A percentile compares a stretch with the other conserved stretches of the same genome.
These are phyloP conservation scores for Labeo catla DNA, from an alignment of 2,113 vertebrate genomes.

Conservation along the genomic window DNA sequence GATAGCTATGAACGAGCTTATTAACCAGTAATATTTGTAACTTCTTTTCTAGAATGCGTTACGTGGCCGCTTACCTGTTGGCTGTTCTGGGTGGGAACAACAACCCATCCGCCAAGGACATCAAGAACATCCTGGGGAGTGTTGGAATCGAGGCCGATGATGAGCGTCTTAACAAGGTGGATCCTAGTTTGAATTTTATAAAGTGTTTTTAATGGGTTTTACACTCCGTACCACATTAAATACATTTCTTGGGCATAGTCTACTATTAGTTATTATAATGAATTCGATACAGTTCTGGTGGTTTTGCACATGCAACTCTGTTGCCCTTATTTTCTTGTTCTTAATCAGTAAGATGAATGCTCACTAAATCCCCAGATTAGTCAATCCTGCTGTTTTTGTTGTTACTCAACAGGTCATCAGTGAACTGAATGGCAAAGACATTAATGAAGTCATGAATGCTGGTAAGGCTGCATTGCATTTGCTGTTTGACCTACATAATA, in stretches of 20 bases:
- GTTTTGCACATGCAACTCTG: not conserved
- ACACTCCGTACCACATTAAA: too few species aligned
- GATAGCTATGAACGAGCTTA: not conserved
- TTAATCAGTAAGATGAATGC: not conserved
- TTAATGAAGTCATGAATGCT: slow-evolving; percentile 73
- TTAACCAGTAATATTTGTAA: not conserved
- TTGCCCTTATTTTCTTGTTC: not conserved
- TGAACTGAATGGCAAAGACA: slow-evolving; percentile 80
- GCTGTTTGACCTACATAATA: not conserved
- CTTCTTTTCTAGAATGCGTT: slow-evolving; percentile 79
- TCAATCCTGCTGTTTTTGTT: not conserved
- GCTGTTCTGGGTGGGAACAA: slow-evolving; percentile 81
- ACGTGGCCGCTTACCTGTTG: slow-evolving; percentile 88
- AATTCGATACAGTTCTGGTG: not conserved
- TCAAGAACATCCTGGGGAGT: slow-evolving; percentile 81
- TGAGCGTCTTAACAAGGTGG: slow-evolving; percentile 78
- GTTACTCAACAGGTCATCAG: slow-evolving; percentile 71
- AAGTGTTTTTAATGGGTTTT: not conserved
- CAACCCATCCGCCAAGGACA: slow-evolving; percentile 80
- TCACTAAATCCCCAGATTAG: not conserved
- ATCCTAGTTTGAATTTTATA: too few species aligned
- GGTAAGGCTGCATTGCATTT: slow-evolving; percentile 57
- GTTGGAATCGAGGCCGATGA: slow-evolving; percentile 84
- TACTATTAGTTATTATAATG: not conserved
- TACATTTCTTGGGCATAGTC: not conserved